Percentiles rank a stretch among this genome's conserved stretches.
Conservation (phyloP, 2,888 invertebrate genomes). For the Schizotus pectinicornis region DNA sequence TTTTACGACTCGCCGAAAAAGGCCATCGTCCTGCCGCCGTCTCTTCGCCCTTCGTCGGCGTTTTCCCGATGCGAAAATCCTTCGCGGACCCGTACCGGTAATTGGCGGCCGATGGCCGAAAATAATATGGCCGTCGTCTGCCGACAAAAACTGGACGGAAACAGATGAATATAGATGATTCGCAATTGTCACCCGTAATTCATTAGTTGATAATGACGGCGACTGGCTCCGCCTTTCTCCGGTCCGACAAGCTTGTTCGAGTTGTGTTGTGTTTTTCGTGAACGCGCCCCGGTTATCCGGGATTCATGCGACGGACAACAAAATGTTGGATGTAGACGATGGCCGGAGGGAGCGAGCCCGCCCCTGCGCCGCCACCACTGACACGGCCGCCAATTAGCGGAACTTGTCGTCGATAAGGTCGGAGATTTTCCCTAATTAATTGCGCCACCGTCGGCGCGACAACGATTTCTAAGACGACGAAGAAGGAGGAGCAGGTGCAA, state of each 20-base stretch:
- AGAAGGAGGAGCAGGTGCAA: no score
- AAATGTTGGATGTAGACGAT: no score
- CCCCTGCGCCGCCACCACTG: no score
- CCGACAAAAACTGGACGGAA: constrained; percentile 43
- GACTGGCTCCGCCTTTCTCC: constrained; percentile 34
- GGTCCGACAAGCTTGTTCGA: constrained; percentile 24
- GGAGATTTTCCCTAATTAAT: no score
- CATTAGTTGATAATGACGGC: constrained; percentile 48
- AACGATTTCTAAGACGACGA: no score
- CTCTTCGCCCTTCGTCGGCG: not conserved
- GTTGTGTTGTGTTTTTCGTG: constrained; percentile 27
- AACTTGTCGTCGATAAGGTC: no score
- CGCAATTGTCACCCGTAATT: constrained; percentile 52
- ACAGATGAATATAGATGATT: constrained; percentile 44
- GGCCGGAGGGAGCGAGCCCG: no score
- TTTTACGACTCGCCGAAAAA: constrained; percentile 15
- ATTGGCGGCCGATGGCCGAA: constrained; percentile 33
- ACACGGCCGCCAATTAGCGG: no score
- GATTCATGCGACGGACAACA: constrained; percentile 24
- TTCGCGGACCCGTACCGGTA: constrained; percentile 1
- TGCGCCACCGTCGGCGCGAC: no score
- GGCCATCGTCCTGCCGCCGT: not conserved
- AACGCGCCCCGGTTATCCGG: constrained; percentile 28
- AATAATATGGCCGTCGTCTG: constrained; percentile 48
- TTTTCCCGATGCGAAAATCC: not conserved